A percentile compares a stretch with the other conserved stretches of the same genome.
Evolutionary conservation across 2,888 invertebrate genomes (phyloP).

Genomic region (Didymodactylos carnosus): DNA sequence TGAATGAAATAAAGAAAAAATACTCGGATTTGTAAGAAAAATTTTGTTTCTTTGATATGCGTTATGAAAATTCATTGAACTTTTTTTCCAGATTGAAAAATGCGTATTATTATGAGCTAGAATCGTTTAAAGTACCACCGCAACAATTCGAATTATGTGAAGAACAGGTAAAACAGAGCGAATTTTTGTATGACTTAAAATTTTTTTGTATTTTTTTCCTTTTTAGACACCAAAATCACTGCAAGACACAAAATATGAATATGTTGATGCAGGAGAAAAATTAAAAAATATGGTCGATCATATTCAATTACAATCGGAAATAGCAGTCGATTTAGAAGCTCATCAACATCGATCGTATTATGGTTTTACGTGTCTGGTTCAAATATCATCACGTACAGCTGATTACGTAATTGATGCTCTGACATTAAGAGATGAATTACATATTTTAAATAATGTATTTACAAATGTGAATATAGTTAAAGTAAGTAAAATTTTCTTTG

Average conservation of each 20-base stretch:
- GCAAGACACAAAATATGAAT: conserved; percentile 46
- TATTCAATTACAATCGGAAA: conserved; percentile 28
- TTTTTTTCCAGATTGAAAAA: conserved; percentile 57
- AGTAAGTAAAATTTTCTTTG: no score
- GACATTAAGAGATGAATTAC: conserved; percentile 56
- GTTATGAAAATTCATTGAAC: not conserved
- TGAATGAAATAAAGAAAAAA: no score
- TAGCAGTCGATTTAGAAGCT: conserved; percentile 73
- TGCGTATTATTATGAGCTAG: conserved; percentile 67
- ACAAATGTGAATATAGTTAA: conserved; percentile 72
- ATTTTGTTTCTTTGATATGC: not conserved
- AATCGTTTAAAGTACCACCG: no score
- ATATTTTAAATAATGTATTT: conserved; percentile 64
- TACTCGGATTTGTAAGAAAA: conserved; percentile 1
- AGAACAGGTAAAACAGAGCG: no score
- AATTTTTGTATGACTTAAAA: not conserved
- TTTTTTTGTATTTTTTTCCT: not conserved
- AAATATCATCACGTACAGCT: conserved; percentile 55
- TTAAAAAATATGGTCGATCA: conserved; percentile 43
- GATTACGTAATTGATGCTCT: conserved; percentile 81
- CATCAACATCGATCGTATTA: conserved; percentile 74
- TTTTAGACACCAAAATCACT: conserved; percentile 23
- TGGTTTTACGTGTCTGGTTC: conserved; percentile 83
- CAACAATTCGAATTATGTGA: no score
- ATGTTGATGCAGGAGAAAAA: conserved; percentile 47